Base-by-base conservation (phyloP, 2,797 vertebrate genomes). In the Serranus cabrilla region DNA sequence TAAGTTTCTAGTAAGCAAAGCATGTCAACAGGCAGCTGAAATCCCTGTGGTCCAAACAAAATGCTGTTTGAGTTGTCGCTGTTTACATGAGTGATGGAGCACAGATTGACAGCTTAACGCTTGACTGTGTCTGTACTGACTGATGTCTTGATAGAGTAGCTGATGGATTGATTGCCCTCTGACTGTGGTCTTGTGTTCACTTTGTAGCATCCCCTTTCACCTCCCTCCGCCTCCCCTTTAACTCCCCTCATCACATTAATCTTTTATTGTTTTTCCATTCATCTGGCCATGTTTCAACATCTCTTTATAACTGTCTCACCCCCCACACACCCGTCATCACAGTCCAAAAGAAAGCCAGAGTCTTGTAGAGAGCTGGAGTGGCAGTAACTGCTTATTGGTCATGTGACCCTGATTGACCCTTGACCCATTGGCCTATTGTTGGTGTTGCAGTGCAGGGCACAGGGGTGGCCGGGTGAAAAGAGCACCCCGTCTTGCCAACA, bases 351-450 rank as follows among this genome's bases (percentile, higher is more conserved):
- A 67, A 51, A 56, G 42, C 42, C 23, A 5, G 52, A 42, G 34
- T 64, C 37, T 69, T 31, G 72, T 57, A 45, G 60, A 85, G 66
- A 43, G 34, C 25, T 74, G 55, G 42, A 69, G 46, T 65, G 58
- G 56, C 25, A 39, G 61, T 71, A 76, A 84, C 75, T 78, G 80
- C 57, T 73, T 76, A 79, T 86, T 88, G 60, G 78, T 74, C 61
- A 79, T 67, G 68, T 81, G 77, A 82, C 84, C 82, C 83, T 50
- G 50, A 18, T 37, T 90, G 84, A 87, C 85, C 89, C 55, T 51
- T 85, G 76, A 79, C 79, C 85, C 83, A 21, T 78, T 75, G 55
- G 51, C 45, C 56, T 55, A 61, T 82, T 80, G 82, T 89, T 76
- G 50, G 61, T 71, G 78, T 78, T 43, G 63, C 31, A 31, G 34